Base-by-base conservation (phyloP, 2,888 invertebrate species). In the Escarpia spicata region DNA sequence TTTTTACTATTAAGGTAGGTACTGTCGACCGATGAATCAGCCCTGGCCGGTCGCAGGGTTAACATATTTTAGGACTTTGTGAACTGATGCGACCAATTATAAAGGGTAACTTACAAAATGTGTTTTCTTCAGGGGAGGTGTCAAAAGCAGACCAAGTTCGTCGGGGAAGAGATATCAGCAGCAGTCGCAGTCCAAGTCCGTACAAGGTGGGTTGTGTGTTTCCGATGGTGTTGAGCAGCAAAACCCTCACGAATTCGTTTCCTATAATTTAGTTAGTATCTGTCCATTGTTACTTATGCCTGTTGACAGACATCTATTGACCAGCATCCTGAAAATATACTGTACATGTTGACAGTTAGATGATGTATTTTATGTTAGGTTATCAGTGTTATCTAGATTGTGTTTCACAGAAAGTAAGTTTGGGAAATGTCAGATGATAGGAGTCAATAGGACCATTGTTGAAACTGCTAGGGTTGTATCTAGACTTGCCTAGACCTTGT, bases 161-260 rank as follows among this genome's bases (percentile, higher is more conserved):
- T 75, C 75, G 75, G 6, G 26, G 19, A n/a, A 75, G 75, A 26
- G 75, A 75, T 2, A 6, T n/a, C 6, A 75, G 75, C 75, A 75
- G 75, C 75, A 75, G 75, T 75, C 75, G 75, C 75, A 75, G 75
- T 75, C 75, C 75, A 19, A 75, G 75, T 26, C 75, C 75, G n/a
- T 26, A 26, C 75, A 75, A 75, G 75, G 75, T 75, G 75, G 6
- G 75, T 75, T 75, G 26, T 75, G 75, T 75, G 75, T 52, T 52
- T 75, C 75, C 19, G 26, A 6, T 6, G n/a, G 19, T 75, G 15
- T 75, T 26, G 6, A 6, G n/a, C 75, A 75, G 3, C 6, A 75
- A 75, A 75, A 19, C 75, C 19, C n/a, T 75, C 26, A 75, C 37
- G 37, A 37, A 37, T 37, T 75, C n/a, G 19, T 75, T 26, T 75